Evolutionary conservation across 2,797 vertebrate species (phyloP), one percentile per base, ranked within the genome.

Genomic region (Pipistrellus nathusii): DNA sequence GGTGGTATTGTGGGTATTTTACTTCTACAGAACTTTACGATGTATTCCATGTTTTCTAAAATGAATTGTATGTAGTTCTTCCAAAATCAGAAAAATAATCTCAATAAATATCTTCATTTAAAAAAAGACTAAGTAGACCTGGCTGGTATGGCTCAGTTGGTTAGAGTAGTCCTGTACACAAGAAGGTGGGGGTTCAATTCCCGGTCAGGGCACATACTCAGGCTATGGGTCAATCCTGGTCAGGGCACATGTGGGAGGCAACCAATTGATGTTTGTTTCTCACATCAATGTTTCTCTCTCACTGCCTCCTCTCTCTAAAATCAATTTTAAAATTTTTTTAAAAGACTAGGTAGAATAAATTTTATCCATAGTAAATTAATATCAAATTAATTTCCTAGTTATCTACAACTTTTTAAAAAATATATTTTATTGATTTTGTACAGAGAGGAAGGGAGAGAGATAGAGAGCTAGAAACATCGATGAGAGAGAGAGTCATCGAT

Each of bases 61-160:
- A 82, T 38, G 27, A 90, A 38, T n/a, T n/a, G n/a, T 18, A 38
- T 38, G 23, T 21, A 76, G 76, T 59, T 55, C 62, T 93, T 94
- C 21, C 35, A 77, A 92, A 94, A 64, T 91, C 30, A 95, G 27
- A 59, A 93, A 95, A 93, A 82, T 41, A 62, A 87, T 59, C 17
- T 51, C 35, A 96, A 82, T 84, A 84, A 41, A 13, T 88, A 59
- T 72, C 5, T 86, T 88, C 59, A 62, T 62, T 75, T 84, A 81
- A 91, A 84, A 18, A 66, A 32, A 66, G 30, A n/a, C 62, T 66
- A 66, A 66, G 15, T 66, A 66, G 64, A n/a, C 7, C 64, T 66
- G 64, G 15, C 64, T 66, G 64, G n/a, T 32, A 8, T 66, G n/a
- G 30, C 30, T 66, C 64, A 66, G 64, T 20, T 66, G 64, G n/a